These are phyloP conservation scores for Polydrusus tereticollis DNA, from an alignment of 2,888 invertebrate species.

Conservation along the genomic window DNA sequence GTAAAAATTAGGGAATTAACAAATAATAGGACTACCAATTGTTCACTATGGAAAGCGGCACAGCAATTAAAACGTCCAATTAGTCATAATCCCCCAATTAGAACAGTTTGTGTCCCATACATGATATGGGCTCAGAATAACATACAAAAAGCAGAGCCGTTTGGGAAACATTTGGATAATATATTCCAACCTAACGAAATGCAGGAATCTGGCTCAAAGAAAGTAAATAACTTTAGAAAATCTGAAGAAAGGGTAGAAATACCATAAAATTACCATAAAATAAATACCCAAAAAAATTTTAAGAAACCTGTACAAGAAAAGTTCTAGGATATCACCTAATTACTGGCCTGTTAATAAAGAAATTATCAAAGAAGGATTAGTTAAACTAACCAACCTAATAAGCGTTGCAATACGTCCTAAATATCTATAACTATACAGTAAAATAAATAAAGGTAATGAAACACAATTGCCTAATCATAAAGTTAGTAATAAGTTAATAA, in stretches of 20 bases:
- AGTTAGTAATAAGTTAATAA: too few relatives aligned
- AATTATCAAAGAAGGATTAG: not conserved
- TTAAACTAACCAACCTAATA: too few relatives aligned
- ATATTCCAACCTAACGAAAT: not conserved
- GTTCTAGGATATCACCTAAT: not conserved
- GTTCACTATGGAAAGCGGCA: not conserved
- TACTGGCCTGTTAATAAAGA: not conserved
- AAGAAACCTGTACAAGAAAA: not conserved
- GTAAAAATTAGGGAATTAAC: too few relatives aligned
- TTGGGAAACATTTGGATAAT: not conserved
- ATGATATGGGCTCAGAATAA: not conserved
- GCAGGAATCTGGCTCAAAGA: not conserved
- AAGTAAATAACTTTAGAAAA: not conserved
- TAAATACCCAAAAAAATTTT: conserved; percentile 10
- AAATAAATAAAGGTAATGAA: too few relatives aligned
- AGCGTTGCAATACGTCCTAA: too few relatives aligned
- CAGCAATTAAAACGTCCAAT: conserved; percentile 1
- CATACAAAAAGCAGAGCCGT: conserved; percentile 6
- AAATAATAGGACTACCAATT: too few relatives aligned
- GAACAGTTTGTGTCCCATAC: not conserved
- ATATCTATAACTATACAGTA: too few relatives aligned
- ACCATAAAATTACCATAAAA: not conserved
- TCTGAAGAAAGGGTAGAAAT: not conserved
- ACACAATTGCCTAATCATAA: too few relatives aligned
- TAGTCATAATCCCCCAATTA: not conserved